Conservation (phyloP, 1,140 invertebrate species). For the Bombus sylvicola region DNA sequence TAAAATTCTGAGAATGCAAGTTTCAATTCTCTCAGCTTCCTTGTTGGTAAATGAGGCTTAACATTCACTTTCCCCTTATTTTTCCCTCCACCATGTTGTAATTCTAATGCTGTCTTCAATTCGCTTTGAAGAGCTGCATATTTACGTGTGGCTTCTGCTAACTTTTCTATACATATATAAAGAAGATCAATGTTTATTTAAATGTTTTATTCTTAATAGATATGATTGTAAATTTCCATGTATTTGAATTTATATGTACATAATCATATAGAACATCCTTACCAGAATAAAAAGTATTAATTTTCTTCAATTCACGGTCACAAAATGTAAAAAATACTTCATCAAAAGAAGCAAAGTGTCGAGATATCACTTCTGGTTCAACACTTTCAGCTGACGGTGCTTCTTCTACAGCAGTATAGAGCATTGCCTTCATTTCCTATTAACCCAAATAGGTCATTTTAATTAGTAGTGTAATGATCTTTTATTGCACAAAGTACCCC, state of each 20-base stretch:
- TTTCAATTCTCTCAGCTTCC: slow-evolving; percentile 97
- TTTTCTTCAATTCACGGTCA: slow-evolving; percentile 97
- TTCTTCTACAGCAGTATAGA: slow-evolving; percentile 94
- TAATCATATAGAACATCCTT: slow-evolving; percentile 49
- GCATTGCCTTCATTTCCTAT: slow-evolving; percentile 96
- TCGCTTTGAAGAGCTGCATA: slow-evolving; percentile 96
- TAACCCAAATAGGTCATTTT: slow-evolving; percentile 38
- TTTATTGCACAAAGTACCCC: not conserved
- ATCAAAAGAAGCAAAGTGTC: slow-evolving; percentile 97
- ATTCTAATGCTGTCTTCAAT: slow-evolving; percentile 89
- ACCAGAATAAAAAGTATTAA: slow-evolving; percentile 98
- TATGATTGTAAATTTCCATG: not conserved
- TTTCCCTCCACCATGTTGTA: slow-evolving; percentile 84
- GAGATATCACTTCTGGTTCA: slow-evolving; percentile 92
- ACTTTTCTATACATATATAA: slow-evolving; percentile 90
- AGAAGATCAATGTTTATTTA: not conserved
- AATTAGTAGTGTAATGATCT: slow-evolving; percentile 38
- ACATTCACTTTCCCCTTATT: slow-evolving; percentile 83
- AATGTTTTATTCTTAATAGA: not conserved
- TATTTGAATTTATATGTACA: not conserved
- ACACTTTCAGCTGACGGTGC: slow-evolving; percentile 93
- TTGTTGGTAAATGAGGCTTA: slow-evolving; percentile 85
- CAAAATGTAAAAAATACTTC: slow-evolving; percentile 97
- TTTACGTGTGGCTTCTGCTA: slow-evolving; percentile 97
- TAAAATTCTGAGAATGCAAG: slow-evolving; percentile 99